A percentile compares a stretch with the other conserved stretches of the same genome.
phyloP scores from a whole-genome alignment of 2,888 invertebrate species.

The Crocallis elinguaria region DNA sequence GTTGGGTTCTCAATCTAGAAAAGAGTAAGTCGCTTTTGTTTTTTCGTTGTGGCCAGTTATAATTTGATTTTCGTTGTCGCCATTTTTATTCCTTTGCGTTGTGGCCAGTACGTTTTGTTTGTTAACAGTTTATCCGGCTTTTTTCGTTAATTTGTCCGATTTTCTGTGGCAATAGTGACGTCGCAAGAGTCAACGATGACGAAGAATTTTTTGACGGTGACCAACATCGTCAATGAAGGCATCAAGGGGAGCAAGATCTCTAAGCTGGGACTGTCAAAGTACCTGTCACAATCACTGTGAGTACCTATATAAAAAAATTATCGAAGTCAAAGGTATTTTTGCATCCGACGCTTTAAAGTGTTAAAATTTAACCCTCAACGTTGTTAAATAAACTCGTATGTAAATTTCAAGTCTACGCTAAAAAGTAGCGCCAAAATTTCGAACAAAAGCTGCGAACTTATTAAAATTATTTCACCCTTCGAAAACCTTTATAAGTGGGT shows the following conservation, averaged over 20 bases:
- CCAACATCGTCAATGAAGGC: slow-evolving; percentile 88
- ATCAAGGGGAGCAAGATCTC: slow-evolving; percentile 90
- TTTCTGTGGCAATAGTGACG: slow-evolving; percentile 64
- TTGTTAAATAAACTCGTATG: no score
- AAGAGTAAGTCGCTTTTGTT: slow-evolving; percentile 66
- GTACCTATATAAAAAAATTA: slow-evolving; percentile 63
- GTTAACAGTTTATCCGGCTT: slow-evolving; percentile 16
- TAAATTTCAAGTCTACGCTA: no score
- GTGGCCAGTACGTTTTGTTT: slow-evolving; percentile 5
- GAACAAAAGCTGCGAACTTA: not conserved
- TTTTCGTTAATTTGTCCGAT: slow-evolving; percentile 14
- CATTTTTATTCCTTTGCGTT: not conserved
- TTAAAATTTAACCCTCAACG: no score
- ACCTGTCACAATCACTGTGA: slow-evolving; percentile 92
- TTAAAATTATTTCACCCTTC: slow-evolving; percentile 5
- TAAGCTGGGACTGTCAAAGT: slow-evolving; percentile 89
- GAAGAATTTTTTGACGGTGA: slow-evolving; percentile 86
- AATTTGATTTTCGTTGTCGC: slow-evolving; percentile 32
- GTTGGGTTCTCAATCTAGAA: slow-evolving; percentile 69
- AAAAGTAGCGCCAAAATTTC: not conserved
- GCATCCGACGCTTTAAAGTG: no score
- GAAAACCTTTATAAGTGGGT: not conserved
- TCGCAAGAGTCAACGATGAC: slow-evolving; percentile 80
- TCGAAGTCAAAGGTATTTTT: no score
- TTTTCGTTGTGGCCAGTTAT: slow-evolving; percentile 4